phyloP scores from a whole-genome alignment of 1,140 invertebrate species.

The Drosophila novamexicana region DNA sequence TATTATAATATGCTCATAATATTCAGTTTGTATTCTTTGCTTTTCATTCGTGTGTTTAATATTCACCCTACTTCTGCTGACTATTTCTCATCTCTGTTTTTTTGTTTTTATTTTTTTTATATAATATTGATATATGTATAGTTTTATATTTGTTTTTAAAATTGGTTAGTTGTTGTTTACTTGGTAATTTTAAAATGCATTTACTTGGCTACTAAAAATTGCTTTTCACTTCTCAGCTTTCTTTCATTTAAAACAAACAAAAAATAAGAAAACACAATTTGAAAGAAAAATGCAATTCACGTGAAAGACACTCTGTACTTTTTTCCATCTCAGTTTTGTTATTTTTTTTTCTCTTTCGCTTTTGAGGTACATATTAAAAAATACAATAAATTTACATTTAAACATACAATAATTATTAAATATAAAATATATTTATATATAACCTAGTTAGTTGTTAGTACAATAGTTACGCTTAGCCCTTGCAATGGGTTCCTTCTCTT shows the following conservation, averaged over 20 bases:
- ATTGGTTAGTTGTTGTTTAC: conserved; percentile 64
- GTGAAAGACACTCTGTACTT: conserved; percentile 4
- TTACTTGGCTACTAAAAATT: conserved; percentile 63
- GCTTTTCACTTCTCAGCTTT: conserved; percentile 47
- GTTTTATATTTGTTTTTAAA: conserved; percentile 52
- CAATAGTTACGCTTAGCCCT: conserved; percentile 57
- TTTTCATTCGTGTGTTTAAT: conserved; percentile 17
- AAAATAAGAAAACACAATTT: conserved; percentile 53
- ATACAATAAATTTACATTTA: conserved; percentile 83
- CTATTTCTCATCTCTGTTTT: conserved; percentile 34
- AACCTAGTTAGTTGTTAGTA: conserved; percentile 79
- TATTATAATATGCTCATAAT: conserved; percentile 24
- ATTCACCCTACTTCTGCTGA: conserved; percentile 46
- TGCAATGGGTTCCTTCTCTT: conserved; percentile 24
- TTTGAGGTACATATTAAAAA: conserved; percentile 79
- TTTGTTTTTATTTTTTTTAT: conserved; percentile 7
- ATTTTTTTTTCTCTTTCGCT: conserved; percentile 37
- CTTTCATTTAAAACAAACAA: conserved; percentile 35
- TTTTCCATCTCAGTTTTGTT: conserved; percentile 1
- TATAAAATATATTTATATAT: conserved; percentile 64
- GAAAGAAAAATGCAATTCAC: conserved; percentile 16
- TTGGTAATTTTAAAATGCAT: conserved; percentile 32
- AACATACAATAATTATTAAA: conserved; percentile 77
- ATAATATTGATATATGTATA: conserved; percentile 24
- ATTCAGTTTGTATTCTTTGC: conserved; percentile 22